A percentile compares a stretch with the other conserved stretches of the same genome.
Conservation (phyloP, 2,888 invertebrate genomes). For the Drosophila borborema region DNA sequence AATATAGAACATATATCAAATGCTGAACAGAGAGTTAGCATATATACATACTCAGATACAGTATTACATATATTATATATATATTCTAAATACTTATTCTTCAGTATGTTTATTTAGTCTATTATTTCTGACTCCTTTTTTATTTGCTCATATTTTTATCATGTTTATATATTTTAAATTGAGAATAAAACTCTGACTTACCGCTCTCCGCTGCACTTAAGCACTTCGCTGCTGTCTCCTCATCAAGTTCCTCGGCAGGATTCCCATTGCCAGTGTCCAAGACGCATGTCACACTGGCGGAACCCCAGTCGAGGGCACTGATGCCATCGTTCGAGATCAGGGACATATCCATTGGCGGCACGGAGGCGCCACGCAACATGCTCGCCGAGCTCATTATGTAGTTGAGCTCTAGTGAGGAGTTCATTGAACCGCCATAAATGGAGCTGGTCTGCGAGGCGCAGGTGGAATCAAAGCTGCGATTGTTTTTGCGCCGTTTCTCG, state of each 20-base stretch:
- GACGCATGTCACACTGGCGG: constrained; percentile 53
- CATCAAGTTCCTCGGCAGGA: constrained; percentile 82
- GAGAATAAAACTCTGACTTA: constrained; percentile 30
- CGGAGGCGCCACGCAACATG: constrained; percentile 65
- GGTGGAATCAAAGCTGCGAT: constrained; percentile 82
- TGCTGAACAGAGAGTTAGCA: no score
- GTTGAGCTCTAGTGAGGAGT: constrained; percentile 79
- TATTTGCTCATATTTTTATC: background rate
- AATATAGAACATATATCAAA: no score
- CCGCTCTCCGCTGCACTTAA: constrained; percentile 82
- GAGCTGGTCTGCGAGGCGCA: constrained; percentile 83
- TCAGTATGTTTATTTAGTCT: no score
- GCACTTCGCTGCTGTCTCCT: constrained; percentile 80
- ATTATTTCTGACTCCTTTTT: no score
- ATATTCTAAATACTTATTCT: no score
- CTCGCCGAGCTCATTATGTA: constrained; percentile 77
- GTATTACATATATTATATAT: no score
- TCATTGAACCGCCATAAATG: constrained; percentile 82
- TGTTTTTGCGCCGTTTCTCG: constrained; percentile 81
- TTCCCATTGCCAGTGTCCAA: constrained; percentile 66
- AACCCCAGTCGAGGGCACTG: constrained; percentile 72
- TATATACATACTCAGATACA: no score
- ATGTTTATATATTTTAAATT: background rate
- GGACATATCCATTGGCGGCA: constrained; percentile 78
- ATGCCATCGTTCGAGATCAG: constrained; percentile 69